These are phyloP conservation scores for Thunnus albacares DNA, from an alignment of 2,797 vertebrate genomes.

Conservation along the genomic window DNA sequence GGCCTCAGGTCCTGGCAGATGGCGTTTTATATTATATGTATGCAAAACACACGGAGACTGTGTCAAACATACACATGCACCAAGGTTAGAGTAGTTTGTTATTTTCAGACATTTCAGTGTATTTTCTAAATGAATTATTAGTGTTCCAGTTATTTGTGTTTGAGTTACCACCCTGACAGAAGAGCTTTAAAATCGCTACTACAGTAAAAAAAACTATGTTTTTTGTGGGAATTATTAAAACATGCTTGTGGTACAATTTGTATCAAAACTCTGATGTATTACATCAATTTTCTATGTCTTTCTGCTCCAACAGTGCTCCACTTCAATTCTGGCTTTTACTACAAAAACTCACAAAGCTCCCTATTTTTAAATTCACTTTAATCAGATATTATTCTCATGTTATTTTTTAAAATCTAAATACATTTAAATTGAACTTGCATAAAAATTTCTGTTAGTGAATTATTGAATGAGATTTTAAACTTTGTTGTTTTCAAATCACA, in stretches of 20 bases:
- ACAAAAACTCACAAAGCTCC: not conserved
- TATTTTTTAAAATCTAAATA: not conserved
- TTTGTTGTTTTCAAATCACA: not conserved
- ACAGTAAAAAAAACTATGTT: not conserved
- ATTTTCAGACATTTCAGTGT: slow-evolving; percentile 48
- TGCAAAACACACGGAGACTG: slow-evolving; percentile 77
- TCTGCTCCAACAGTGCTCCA: not conserved
- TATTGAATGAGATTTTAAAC: not conserved
- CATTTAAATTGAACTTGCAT: not conserved
- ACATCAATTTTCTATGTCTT: not conserved
- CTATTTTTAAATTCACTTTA: not conserved
- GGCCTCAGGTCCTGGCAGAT: slow-evolving; percentile 88
- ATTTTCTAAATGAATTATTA: not conserved
- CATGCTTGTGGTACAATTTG: not conserved
- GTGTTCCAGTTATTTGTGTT: not conserved
- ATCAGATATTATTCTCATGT: not conserved
- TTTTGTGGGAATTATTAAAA: not conserved
- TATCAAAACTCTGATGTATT: not conserved
- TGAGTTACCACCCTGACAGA: not conserved
- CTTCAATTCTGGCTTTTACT: not conserved
- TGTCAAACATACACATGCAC: slow-evolving; percentile 66
- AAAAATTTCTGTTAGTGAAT: not conserved
- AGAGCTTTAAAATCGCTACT: not conserved
- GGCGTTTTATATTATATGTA: slow-evolving; percentile 82
- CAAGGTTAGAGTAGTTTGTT: slow-evolving; percentile 45